Evolutionary conservation across 2,888 invertebrate species (phyloP), one percentile per base, ranked within the genome.

Genomic region (Acanthosepion pharaonis): DNA sequence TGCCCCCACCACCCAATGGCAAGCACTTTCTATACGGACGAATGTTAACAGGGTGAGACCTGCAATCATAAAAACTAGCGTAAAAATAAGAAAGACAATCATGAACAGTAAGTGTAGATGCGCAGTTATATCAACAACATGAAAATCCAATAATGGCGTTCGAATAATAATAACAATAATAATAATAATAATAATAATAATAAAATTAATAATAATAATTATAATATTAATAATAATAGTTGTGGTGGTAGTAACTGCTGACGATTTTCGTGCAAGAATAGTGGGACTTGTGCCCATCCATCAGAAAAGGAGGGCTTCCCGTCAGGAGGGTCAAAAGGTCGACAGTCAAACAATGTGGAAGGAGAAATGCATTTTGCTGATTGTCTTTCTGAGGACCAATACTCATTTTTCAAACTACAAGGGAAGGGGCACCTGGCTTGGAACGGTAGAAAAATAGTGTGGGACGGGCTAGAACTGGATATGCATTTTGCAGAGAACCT

Each of bases 151-250:
- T 78, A n/a, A n/a, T 11, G 18, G 18, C n/a, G 15, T 33, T n/a
- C 15, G 11, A 78, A 78, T 78, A 78, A 78, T 78, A 78, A 78
- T 78, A 78, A 78, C n/a, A 78, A 78, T 78, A 78, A 78, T 78
- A 33, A 78, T 78, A 78, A 78, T 78, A 78, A 78, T 78, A 78
- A 78, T 78, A 78, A n/a, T n/a, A n/a, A n/a, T n/a, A n/a, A n/a
- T n/a, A n/a, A n/a, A n/a, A n/a, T n/a, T n/a, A 78, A 78, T 78
- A 78, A 78, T 78, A 78, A 78, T 78, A 78, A 78, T 78, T n/a
- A 78, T 78, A 78, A 78, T 78, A 33, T 33, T 78, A 78, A 78
- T 78, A 78, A 78, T 78, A 78, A 78, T 78, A 78, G 33, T n/a
- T 18, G 18, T 78, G 8, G 25, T 64, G 28, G 28, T 25, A 25